Evolutionary conservation across 1,140 invertebrate genomes (phyloP), one percentile per base, ranked within the genome.

Genomic region (Drosophila elegans): DNA sequence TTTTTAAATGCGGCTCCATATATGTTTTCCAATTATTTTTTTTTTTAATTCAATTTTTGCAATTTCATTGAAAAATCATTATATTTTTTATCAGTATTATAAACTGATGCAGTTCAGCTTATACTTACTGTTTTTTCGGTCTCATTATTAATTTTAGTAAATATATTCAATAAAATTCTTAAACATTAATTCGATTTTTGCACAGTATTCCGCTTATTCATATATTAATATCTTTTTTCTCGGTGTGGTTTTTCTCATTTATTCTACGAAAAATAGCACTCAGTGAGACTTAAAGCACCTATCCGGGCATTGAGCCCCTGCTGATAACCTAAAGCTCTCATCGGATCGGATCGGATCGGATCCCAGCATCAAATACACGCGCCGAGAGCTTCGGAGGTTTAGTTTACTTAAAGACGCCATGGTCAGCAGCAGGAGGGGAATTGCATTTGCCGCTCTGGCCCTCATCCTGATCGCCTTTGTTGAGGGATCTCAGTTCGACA

Each of bases 331-430:
- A 42, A 21, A 48, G 39, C 34, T 36, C 34, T 44, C 27, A 27
- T 34, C 12, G 6, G 29, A 49, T 29, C 38, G 16, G 1, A 21
- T 21, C 16, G 16, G 16, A 21, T 21, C 16, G 16, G 16, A 45
- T 12, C 29, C 51, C 45, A 48, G 13, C 42, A n/a, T 82, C 55
- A 72, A 61, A 74, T 61, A 71, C 49, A 39, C 36, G 38, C 13
- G 48, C 13, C 39, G 32, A 39, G 34, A 48, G 53, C 52, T 49
- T 12, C 49, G 36, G 32, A 45, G 53, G 66, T 67, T 63, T 68
- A 83, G 76, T 85, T 45, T 38, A 13, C 59, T n/a, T 29, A 34
- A 45, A 51, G 27, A 61, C 62, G 60, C 32, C 60, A 86, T 89
- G 83, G 21, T 44, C 12, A 66, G 55, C 39, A 46, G 25, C 39